Conservation (phyloP, 2,113 vertebrate genomes). For the Pardalotus punctatus region DNA sequence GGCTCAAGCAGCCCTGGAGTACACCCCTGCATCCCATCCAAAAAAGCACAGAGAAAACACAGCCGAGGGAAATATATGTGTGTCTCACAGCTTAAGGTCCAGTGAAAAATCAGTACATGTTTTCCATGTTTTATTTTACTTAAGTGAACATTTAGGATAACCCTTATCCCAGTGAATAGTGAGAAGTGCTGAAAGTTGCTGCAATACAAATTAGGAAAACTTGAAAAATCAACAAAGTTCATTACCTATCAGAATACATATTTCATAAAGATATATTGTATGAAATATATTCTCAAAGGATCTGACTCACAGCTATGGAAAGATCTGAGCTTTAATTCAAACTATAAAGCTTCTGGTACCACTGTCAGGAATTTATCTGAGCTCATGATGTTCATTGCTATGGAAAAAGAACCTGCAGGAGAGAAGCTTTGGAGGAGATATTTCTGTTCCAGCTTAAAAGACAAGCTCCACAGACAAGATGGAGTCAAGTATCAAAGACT, state of each 20-base stretch:
- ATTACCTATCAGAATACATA: neutral
- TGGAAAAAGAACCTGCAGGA: neutral
- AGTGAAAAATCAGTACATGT: neutral
- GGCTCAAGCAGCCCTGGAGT: neutral
- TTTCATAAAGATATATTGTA: neutral
- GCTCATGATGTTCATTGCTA: neutral
- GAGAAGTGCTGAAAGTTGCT: neutral
- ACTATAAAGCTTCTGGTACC: neutral
- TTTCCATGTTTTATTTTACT: neutral
- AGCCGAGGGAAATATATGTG: neutral
- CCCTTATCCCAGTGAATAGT: rapidly evolving
- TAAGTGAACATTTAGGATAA: neutral
- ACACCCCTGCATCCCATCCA: rapidly evolving
- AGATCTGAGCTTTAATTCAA: neutral
- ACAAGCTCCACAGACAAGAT: neutral
- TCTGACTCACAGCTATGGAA: neutral
- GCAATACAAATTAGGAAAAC: neutral
- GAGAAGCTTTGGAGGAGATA: neutral
- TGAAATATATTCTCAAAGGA: neutral
- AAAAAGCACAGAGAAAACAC: neutral
- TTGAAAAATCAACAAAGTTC: neutral
- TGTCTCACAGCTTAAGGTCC: neutral
- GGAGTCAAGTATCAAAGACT: neutral
- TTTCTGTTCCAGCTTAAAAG: neutral
- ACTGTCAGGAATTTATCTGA: neutral